Evolutionary conservation across 2,797 vertebrate genomes (phyloP).

Genomic region (Oryzias dopingdopingensis): DNA sequence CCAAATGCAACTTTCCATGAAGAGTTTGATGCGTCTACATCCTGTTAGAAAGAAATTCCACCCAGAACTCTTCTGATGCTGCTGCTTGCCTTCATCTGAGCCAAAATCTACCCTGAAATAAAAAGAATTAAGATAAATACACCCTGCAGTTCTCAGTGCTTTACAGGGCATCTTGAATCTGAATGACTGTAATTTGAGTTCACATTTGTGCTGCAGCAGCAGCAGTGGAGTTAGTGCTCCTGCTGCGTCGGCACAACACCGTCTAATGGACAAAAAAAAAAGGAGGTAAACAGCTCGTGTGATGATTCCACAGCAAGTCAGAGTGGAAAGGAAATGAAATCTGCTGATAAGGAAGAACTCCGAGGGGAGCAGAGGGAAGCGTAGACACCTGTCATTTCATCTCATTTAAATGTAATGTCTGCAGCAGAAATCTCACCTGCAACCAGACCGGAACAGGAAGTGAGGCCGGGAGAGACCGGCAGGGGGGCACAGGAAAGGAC

Average conservation of each 20-base stretch:
- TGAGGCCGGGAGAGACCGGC: neutral
- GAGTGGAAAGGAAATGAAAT: constrained; percentile 9
- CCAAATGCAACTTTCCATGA: too few relatives aligned
- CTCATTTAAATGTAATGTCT: constrained; percentile 13
- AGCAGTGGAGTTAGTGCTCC: neutral
- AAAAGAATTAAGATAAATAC: constrained; percentile 13
- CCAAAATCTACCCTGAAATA: too few relatives aligned
- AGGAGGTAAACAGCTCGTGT: neutral
- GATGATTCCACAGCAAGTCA: neutral
- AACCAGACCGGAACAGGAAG: neutral
- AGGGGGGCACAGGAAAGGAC: constrained; percentile 1
- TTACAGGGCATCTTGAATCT: neutral
- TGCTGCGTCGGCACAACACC: neutral
- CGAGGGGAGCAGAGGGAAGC: neutral
- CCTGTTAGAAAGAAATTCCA: too few relatives aligned
- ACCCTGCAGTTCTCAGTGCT: neutral
- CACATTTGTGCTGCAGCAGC: constrained; percentile 9
- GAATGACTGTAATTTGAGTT: constrained; percentile 14
- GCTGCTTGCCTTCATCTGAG: too few relatives aligned
- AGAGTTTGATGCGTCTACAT: too few relatives aligned
- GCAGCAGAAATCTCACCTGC: neutral
- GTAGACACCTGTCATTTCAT: neutral
- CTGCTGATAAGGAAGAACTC: constrained; percentile 10
- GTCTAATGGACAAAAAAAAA: neutral
- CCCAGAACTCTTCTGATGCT: too few relatives aligned